Conservation (phyloP, 2,888 invertebrate genomes). For the Heliothis peltigera region DNA sequence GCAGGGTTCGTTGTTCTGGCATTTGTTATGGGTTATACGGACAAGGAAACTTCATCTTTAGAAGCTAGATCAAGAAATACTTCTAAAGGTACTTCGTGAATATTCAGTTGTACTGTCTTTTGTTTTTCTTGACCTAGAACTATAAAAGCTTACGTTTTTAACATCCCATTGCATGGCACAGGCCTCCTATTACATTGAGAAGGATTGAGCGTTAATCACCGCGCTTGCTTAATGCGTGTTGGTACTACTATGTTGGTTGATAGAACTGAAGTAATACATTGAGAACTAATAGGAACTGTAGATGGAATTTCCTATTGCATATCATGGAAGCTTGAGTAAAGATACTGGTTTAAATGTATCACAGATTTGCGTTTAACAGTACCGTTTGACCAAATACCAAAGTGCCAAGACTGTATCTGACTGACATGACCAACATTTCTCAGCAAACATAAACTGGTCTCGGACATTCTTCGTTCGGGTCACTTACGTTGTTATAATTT, state of each 20-base stretch:
- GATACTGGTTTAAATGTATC: conserved; percentile 31
- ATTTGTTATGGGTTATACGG: conserved; percentile 4
- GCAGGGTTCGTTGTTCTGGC: background rate
- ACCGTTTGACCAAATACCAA: conserved; percentile 36
- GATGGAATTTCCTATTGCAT: conserved; percentile 10
- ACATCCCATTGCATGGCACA: no score
- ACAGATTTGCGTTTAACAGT: conserved; percentile 38
- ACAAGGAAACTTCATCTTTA: conserved; percentile 7
- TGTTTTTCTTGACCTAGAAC: background rate
- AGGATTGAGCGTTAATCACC: no score
- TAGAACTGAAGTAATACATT: conserved; percentile 4
- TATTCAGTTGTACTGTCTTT: conserved; percentile 13
- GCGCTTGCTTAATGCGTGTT: no score
- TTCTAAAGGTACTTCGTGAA: background rate
- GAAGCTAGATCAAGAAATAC: background rate
- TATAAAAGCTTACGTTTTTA: no score
- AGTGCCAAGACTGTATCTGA: conserved; percentile 39
- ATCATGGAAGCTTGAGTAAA: conserved; percentile 10
- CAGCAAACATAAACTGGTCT: conserved; percentile 30
- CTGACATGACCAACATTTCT: conserved; percentile 29
- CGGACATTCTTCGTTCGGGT: conserved; percentile 18
- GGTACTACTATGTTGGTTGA: no score
- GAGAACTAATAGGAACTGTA: conserved; percentile 10
- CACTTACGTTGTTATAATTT: conserved; percentile 12
- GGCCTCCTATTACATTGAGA: no score